Evolutionary conservation across 2,888 invertebrate species (phyloP), one percentile per base, ranked within the genome.

Genomic region (Zelleria hepariella): DNA sequence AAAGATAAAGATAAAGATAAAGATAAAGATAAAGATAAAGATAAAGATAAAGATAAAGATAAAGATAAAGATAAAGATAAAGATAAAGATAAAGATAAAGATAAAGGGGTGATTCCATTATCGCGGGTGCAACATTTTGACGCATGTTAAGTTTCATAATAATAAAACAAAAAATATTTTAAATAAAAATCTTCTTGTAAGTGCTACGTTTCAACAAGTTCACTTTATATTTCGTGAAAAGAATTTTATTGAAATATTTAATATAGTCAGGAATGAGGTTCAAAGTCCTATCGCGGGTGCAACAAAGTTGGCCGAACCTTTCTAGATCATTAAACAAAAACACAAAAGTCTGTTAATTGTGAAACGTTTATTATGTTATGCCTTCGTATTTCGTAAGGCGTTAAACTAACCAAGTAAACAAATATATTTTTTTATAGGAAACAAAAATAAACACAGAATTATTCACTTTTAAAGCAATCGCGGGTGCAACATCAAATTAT

Each of bases 261-360:
- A 54, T n/a, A 58, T 42, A 59, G 57, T 21, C 27, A 59, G 25
- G 53, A 48, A 54, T 32, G 27, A 60, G 59, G 59, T 55, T 56
- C 20, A 59, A 61, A 61, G 27, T 59, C 52, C 49, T 10, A 61
- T 59, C n/a, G 58, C 58, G 49, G 58, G 58, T 49, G 58, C 58
- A 59, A 59, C 57, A 47, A 57, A 47, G 2, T 64, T 61, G 61
- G 62, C 64, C 64, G 54, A 60, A 58, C 60, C 61, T 59, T 62
- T 59, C 61, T 57, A 59, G 64, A 58, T 64, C 60, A 61, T 20
- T 53, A 58, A 7, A 59, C 47, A 59, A 59, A 59, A 62, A 59
- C 10, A 32, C 32, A 62, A 23, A 62, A 59, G 54, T 62, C 62
- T 62, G 59, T 62, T 60, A 60, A 62, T 59, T 58, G 42, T 42